These are phyloP conservation scores for Drosophila rellima DNA, from an alignment of 2,888 invertebrate species.

Conservation along the genomic window DNA sequence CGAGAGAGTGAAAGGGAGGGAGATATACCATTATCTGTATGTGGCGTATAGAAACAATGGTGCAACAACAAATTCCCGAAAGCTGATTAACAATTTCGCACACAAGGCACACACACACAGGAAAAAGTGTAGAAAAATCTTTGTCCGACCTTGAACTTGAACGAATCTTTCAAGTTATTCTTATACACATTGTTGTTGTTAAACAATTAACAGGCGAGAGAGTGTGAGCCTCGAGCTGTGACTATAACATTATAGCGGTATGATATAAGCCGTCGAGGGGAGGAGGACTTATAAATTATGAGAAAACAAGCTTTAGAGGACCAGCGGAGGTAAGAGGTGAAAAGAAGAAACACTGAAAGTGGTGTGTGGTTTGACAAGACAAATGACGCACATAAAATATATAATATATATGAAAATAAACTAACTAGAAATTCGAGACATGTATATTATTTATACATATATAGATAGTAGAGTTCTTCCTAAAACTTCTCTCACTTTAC, in stretches of 20 bases:
- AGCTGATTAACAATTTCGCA: slow-evolving; percentile 36
- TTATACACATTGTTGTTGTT: slow-evolving; percentile 31
- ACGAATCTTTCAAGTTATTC: slow-evolving; percentile 54
- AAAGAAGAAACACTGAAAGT: slow-evolving; percentile 5
- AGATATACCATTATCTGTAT: slow-evolving; percentile 19
- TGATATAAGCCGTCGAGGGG: not conserved
- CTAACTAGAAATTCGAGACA: slow-evolving; percentile 18
- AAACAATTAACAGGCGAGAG: slow-evolving; percentile 52
- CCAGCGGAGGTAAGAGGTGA: not conserved
- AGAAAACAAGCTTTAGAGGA: slow-evolving; percentile 32
- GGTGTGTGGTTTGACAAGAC: slow-evolving; percentile 47
- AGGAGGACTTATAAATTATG: slow-evolving; percentile 37
- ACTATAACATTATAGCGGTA: slow-evolving; percentile 18
- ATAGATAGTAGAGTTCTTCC: not conserved
- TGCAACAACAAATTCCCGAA: slow-evolving; percentile 23
- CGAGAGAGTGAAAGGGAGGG: not conserved
- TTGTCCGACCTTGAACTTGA: slow-evolving; percentile 77
- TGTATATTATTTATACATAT: not conserved
- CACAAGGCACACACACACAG: slow-evolving; percentile 20
- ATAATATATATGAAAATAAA: slow-evolving; percentile 7
- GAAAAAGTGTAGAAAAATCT: slow-evolving; percentile 49
- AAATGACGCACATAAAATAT: slow-evolving; percentile 43
- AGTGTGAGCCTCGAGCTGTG: slow-evolving; percentile 9
- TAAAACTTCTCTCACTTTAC: slow-evolving; percentile 1
- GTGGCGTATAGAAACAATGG: slow-evolving; percentile 31